Base-by-base conservation (phyloP, 2,888 invertebrate species). In the Megaustenia siamemsis region DNA sequence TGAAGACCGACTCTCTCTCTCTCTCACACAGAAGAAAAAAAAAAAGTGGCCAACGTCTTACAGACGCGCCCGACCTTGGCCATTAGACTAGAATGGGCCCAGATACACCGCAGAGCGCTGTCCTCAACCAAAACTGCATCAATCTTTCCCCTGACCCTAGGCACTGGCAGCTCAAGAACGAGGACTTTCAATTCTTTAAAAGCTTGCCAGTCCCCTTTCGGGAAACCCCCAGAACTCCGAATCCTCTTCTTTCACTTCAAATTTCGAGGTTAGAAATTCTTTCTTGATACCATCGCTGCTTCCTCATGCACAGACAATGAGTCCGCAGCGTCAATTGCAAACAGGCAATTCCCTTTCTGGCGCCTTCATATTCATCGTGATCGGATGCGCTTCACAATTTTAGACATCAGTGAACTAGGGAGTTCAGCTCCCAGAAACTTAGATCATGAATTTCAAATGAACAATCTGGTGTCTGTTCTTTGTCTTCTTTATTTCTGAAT, bases 41-140 rank as follows among this genome's bases (percentile, higher is more conserved):
- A 38, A 77, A 78, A 40, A 45, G 78, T 78, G 78, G 32, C 78
- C 40, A 43, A 45, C 66, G 78, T 78, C 78, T 63, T 78, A 78
- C 43, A 43, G 60, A 78, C 78, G 63, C 40, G 78, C 63, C 63
- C 78, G 78, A 66, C 78, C 53, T 78, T 78, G 78, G 76, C 76
- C 82, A 82, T 82, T 82, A 82, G 75, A 82, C 56, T 24, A 75
- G 56, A 76, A 63, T 63, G 38, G 82, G 56, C 76, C 76, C 45
- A 35, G 66, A 32, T 53, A 63, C 75, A 43, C 75, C 49, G 45
- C 75, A 82, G 71, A 79, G 60, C 40, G 79, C 78, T 60, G 45
- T 43, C 73, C 18, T 73, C 79, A 76, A 84, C 84, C 63, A 84
- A 84, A 79, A 45, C 32, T 40, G 69, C 84, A 84, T 84, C 84